Base-by-base conservation (phyloP, 1,140 invertebrate genomes). In the Steinernema feltiae region DNA sequence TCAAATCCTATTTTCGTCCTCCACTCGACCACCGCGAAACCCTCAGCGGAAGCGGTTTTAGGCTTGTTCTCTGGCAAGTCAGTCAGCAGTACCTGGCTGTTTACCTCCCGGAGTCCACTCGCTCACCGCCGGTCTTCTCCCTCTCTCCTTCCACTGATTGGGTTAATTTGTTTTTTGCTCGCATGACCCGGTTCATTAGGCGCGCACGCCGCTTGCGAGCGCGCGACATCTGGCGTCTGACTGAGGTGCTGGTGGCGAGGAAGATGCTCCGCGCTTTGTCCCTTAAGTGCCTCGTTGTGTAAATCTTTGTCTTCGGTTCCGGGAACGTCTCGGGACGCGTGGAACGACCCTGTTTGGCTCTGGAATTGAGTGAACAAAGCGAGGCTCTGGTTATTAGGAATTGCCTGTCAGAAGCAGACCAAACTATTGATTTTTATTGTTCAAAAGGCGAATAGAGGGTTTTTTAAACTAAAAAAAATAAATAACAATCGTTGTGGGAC, bases 161-260 rank as follows among this genome's bases (percentile, higher is more conserved):
- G 53, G 7, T 63, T 63, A 63, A 63, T 63, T 63, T 63, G 53
- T 63, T 63, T 63, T 63, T 63, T 63, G 53, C 24, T 27, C 53
- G 53, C 53, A 63, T 63, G 53, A 63, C 53, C 53, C 53, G 53
- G 15, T 63, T 63, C 53, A 63, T 63, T 63, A 63, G 53, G 12
- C 15, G 12, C 53, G 53, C 24, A 3, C 24, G 15, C 53, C 15
- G n/a, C n/a, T n/a, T n/a, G n/a, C 53, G 53, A 12, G 53, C 35
- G 18, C 35, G 35, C 35, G 41, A 63, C 53, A 63, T 63, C 53
- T 63, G 53, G 7, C 53, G 12, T 63, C 53, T 63, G 15, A 3
- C 7, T 63, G n/a, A n/a, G n/a, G 12, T 63, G 7, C 15, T 3
- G 24, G 53, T 3, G 12, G 15, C 15, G 53, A 63, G n/a, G n/a